Evolutionary conservation across 2,888 invertebrate genomes (phyloP), one percentile per base, ranked within the genome.

Genomic region (Elegia similella): DNA sequence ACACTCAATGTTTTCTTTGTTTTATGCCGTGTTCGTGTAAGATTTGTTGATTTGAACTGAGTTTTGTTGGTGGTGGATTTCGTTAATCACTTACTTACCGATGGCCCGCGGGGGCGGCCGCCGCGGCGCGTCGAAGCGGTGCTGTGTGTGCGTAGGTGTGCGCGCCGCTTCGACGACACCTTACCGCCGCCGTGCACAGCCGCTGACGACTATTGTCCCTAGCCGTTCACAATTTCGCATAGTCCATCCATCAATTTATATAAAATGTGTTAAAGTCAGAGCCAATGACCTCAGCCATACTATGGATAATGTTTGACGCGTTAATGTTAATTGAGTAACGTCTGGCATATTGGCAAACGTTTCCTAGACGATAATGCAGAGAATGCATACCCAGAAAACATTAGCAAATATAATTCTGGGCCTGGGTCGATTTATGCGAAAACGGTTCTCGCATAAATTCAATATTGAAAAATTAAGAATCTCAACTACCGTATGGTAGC

Each of bases 61-160:
- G 82, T 90, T 89, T 87, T 91, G 89, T 89, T 91, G 91, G 91
- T 91, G 91, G 91, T 91, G 91, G 91, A 91, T 90, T 90, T 90
- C 89, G 88, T 90, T 91, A 89, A 89, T 89, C 86, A 88, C 87
- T 87, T 83, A 87, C 86, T 86, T 84, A 87, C 84, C 75, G 79
- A 78, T 68, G 71, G 68, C 70, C 68, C 68, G 70, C 63, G 59
- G 64, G 62, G 68, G 69, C 69, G 64, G 65, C 59, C 65, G 68
- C 62, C 63, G 60, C 61, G 54, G 65, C 62, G 65, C 67, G 69
- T 71, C 76, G 78, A 78, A 78, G 74, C 76, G 66, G 78, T 78
- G 85, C 84, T 64, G 84, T 84, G 85, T 84, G 84, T 84, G 84
- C 78, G 82, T 84, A 84, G 84, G 76, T 80, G 79, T 80, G 79